Base-by-base conservation (phyloP, 2,113 vertebrate species). In the Ancistrus triradiatus region DNA sequence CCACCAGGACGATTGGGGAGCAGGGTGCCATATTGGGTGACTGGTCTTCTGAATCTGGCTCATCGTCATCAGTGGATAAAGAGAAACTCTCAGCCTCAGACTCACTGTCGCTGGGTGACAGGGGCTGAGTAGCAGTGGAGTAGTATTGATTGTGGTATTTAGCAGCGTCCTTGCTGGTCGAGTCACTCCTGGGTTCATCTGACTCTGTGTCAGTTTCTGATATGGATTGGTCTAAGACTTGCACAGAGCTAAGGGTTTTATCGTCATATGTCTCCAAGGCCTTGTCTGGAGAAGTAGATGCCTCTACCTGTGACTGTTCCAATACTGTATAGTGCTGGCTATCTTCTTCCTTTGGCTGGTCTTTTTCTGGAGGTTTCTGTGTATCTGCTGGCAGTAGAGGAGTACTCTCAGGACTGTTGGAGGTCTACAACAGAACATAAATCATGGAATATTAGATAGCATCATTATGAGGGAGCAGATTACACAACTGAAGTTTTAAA, bases 61-160 rank as follows among this genome's bases (percentile, higher is more conserved):
- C 53, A 25, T 74, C 73, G 38, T 72, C 73, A 46, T 75, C 69
- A 1, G 55, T 69, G 66, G 69, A 72, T 37, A 72, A 50, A 31
- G 65, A 72, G 66, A 75, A 75, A 37, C 69, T 75, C 46, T 66
- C 60, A 13, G 49, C 68, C 42, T 37, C 73, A 47, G 64, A 75
- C 33, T 75, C 73, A 2, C 65, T 68, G 59, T 69, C 65, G 8
- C 60, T 69, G 44, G 61, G 38, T 4, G 69, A 37, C 2, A 2
- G 37, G 63, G 40, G 44, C 19, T 7, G 42, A 14, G 51, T 42
- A 19, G 58, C 24, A 17, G 4, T 13, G 13, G 33, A 9, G 6
- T 9, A 2, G 18, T 3, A 52, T 8, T 10, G 49, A 37, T 49
- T 25, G 9, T 52, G 17, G 4, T 63, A 55, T 43, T 67, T 48